Percentiles rank a stretch among this genome's conserved stretches.
These are phyloP conservation scores for Pluvianellus socialis DNA, from an alignment of 2,113 vertebrate genomes.

Conservation along the genomic window DNA sequence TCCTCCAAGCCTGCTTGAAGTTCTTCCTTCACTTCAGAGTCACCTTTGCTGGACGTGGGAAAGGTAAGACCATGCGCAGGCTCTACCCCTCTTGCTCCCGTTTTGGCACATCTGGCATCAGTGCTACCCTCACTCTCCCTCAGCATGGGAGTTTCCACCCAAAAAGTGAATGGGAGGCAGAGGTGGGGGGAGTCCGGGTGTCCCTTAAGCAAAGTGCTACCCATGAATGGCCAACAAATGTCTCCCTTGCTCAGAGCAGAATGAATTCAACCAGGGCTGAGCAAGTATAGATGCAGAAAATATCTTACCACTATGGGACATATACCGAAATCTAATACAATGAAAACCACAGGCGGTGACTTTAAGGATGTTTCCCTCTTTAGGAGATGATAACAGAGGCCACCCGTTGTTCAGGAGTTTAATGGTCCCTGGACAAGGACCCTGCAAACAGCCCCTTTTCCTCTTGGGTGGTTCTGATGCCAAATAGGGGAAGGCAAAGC, in stretches of 20 bases:
- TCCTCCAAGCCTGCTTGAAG: background rate
- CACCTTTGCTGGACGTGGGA: background rate
- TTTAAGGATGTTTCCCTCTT: background rate
- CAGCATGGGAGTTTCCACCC: background rate
- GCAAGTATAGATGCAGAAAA: background rate
- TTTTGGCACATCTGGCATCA: background rate
- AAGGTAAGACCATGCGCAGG: background rate
- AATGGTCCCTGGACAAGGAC: background rate
- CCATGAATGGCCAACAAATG: background rate
- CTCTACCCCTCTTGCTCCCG: accelerated
- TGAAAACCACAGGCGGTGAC: background rate
- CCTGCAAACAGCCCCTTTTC: background rate
- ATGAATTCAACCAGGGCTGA: background rate
- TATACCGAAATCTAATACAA: background rate
- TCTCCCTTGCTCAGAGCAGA: background rate
- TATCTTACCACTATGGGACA: background rate
- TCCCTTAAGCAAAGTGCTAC: background rate
- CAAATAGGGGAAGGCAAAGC: background rate
- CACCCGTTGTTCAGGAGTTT: background rate
- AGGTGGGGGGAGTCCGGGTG: accelerated
- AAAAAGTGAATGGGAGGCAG: background rate
- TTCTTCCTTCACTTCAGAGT: background rate
- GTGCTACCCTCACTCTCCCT: accelerated
- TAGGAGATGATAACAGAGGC: background rate
- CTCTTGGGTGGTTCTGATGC: slow-evolving; percentile 10